Evolutionary conservation across 2,888 invertebrate species (phyloP).

Genomic region (Metalampra italica): DNA sequence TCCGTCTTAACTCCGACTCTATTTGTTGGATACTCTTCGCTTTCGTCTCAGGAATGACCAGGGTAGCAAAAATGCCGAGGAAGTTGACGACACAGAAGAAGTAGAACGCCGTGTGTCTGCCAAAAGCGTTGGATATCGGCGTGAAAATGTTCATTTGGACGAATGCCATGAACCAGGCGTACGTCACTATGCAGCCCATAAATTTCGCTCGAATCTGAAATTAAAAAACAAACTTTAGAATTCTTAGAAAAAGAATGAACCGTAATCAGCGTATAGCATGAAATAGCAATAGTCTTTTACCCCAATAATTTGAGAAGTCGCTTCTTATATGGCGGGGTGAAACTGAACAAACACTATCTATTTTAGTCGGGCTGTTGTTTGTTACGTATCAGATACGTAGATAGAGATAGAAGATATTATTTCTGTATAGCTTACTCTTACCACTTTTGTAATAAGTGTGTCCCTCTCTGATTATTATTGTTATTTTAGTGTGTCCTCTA

Average conservation of each 20-base stretch:
- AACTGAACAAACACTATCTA: no score
- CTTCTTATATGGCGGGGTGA: no score
- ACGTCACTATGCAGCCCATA: constrained; percentile 47
- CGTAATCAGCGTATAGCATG: no score
- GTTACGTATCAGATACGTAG: no score
- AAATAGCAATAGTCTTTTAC: no score
- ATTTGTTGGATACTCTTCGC: constrained; percentile 54
- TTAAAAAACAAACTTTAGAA: constrained; percentile 7
- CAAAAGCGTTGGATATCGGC: constrained; percentile 27
- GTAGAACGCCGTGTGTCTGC: constrained; percentile 44
- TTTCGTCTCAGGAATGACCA: constrained; percentile 58
- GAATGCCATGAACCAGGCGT: constrained; percentile 51
- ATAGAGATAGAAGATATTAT: no score
- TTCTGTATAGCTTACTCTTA: no score
- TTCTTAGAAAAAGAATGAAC: background rate
- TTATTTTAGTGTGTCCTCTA: no score
- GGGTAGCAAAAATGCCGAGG: constrained; percentile 35
- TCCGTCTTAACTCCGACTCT: constrained; percentile 16
- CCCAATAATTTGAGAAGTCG: no score
- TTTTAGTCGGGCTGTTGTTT: no score
- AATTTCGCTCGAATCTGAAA: constrained; percentile 53
- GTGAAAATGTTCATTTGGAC: constrained; percentile 29
- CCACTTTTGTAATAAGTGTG: no score
- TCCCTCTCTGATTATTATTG: no score
- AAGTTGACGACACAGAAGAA: constrained; percentile 46